Conservation (phyloP, 2,113 vertebrate species). For the Origma solitaria region DNA sequence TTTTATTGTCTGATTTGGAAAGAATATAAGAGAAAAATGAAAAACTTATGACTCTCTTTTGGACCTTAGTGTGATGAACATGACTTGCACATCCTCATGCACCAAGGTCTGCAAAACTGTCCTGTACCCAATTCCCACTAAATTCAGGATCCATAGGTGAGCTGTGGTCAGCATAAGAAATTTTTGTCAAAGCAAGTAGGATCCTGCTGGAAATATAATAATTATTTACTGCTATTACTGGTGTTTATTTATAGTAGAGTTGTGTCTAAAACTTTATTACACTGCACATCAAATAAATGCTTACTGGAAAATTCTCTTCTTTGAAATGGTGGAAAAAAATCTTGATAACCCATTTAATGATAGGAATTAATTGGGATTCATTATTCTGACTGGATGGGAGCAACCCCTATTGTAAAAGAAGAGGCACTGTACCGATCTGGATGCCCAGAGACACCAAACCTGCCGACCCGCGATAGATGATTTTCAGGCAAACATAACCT, state of each 20-base stretch:
- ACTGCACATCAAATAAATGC: not conserved
- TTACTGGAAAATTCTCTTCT: not conserved
- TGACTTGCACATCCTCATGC: not conserved
- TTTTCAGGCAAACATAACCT: not conserved
- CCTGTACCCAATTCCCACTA: not conserved
- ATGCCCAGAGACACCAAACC: not conserved
- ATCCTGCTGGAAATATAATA: not conserved
- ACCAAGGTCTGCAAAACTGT: not conserved
- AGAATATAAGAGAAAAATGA: not conserved
- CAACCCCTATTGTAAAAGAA: not conserved
- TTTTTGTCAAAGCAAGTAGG: not conserved
- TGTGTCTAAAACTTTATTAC: not conserved
- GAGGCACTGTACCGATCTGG: not conserved
- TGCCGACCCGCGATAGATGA: not conserved
- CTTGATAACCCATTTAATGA: not conserved
- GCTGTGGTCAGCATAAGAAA: not conserved
- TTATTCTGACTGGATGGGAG: not conserved
- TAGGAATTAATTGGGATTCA: not conserved
- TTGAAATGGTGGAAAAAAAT: not conserved
- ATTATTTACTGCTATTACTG: not conserved
- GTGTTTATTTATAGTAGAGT: not conserved
- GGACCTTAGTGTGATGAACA: not conserved
- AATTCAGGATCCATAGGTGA: not conserved
- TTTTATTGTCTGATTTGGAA: not conserved
- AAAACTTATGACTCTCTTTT: not conserved